These are phyloP conservation scores for Stenoptilia bipunctidactyla DNA, from an alignment of 2,888 invertebrate species.

Conservation along the genomic window DNA sequence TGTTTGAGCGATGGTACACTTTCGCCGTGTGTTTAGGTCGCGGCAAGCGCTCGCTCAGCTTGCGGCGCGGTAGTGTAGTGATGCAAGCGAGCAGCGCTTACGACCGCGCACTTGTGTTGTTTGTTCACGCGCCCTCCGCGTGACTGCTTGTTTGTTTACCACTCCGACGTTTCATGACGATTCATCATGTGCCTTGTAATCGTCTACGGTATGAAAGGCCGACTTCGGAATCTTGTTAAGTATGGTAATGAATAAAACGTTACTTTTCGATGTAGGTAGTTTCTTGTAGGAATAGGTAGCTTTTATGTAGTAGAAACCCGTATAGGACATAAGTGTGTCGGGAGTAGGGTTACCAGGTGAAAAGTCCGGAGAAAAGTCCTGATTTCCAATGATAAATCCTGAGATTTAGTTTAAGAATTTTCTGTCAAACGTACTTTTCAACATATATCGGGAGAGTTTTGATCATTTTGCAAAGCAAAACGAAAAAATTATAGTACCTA, in stretches of 20 bases:
- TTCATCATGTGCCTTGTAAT: constrained; percentile 34
- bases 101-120: constrained; percentile 52
- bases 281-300: too few relatives aligned
- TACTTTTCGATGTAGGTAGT: too few relatives aligned
- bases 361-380: too few relatives aligned
- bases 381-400: too few relatives aligned
- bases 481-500: too few relatives aligned
- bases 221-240: constrained; percentile 12
- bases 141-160: constrained; percentile 56
- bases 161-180: constrained; percentile 41
- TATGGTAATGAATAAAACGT: neutral
- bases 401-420: too few relatives aligned
- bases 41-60: constrained; percentile 12
- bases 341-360: too few relatives aligned
- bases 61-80: constrained; percentile 8
- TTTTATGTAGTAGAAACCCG: too few relatives aligned
- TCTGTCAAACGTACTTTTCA: too few relatives aligned
- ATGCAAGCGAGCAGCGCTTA: constrained; percentile 18
- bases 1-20: constrained; percentile 36
- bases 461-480: too few relatives aligned
- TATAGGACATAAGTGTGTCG: too few relatives aligned
- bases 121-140: constrained; percentile 48
- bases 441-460: too few relatives aligned
- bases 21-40: constrained; percentile 34
- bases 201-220: constrained; percentile 21